Percentiles rank a stretch among this genome's conserved stretches.
phyloP scores from a whole-genome alignment of 2,888 invertebrate species.

The Gonocerus acuteangulatus region DNA sequence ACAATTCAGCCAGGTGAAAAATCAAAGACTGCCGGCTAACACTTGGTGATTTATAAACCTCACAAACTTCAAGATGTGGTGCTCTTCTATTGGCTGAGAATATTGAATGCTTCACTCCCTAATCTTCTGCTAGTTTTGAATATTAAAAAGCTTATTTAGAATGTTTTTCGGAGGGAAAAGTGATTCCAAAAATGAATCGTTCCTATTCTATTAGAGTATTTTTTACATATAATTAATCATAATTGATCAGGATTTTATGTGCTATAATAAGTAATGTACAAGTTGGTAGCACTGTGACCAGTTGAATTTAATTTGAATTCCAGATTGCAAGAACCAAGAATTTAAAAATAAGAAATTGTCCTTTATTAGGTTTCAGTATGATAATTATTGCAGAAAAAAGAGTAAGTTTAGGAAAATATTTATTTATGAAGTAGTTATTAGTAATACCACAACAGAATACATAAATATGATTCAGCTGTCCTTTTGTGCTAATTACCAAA shows the following conservation, averaged over 20 bases:
- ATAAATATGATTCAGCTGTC: too few species aligned
- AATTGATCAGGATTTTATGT: too few species aligned
- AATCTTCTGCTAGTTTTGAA: too few species aligned
- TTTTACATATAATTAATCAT: too few species aligned
- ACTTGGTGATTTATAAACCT: constrained; percentile 12
- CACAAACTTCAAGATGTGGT: constrained; percentile 17
- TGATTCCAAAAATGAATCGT: too few species aligned
- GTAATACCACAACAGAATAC: too few species aligned
- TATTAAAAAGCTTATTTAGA: too few species aligned
- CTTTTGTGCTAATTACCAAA: too few species aligned
- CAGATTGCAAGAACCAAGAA: background rate
- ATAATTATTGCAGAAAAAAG: background rate
- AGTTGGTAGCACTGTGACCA: background rate
- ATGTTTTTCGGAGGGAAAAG: too few species aligned
- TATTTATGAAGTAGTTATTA: background rate
- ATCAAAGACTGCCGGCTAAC: background rate
- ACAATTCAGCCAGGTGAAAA: too few species aligned
- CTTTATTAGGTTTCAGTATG: background rate
- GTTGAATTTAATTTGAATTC: background rate
- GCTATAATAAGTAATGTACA: too few species aligned
- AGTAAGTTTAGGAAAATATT: background rate
- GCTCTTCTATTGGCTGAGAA: constrained; percentile 3
- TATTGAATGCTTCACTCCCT: background rate
- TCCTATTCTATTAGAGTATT: too few species aligned
- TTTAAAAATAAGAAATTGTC: background rate